Percentiles rank a stretch among this genome's conserved stretches.
Evolutionary conservation across 2,888 invertebrate species (phyloP).

Genomic region (Celastrina argiolus): DNA sequence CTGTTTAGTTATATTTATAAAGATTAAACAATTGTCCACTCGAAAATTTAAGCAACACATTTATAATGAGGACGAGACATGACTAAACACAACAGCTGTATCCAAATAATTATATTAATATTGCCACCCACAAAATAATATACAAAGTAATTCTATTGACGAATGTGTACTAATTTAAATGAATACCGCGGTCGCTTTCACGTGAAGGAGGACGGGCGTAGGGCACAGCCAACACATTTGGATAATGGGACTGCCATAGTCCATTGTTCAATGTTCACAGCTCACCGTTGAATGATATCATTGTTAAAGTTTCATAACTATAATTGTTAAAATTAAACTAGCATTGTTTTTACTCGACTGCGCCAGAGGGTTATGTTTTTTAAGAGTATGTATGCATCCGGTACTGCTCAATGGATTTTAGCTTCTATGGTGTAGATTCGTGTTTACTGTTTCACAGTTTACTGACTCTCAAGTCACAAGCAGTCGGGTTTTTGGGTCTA

Average conservation of each 20-base stretch:
- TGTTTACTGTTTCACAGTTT: no score
- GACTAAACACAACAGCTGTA: not conserved
- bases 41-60: no score
- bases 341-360: no score
- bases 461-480: no score
- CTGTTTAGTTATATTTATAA: no score
- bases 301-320: not conserved
- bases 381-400: no score
- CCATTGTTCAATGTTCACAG: not conserved
- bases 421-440: no score
- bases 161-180: not conserved
- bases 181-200: not conserved
- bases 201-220: not conserved
- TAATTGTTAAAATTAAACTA: not conserved
- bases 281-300: not conserved
- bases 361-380: no score
- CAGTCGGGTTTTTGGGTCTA: no score
- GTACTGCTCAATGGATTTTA: no score
- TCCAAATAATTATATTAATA: not conserved
- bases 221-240: not conserved
- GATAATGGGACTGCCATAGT: not conserved
- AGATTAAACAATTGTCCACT: no score
- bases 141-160: not conserved
- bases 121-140: not conserved
- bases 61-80: no score